Conservation (phyloP, 2,888 invertebrate species). For the Cordilura impudica region DNA sequence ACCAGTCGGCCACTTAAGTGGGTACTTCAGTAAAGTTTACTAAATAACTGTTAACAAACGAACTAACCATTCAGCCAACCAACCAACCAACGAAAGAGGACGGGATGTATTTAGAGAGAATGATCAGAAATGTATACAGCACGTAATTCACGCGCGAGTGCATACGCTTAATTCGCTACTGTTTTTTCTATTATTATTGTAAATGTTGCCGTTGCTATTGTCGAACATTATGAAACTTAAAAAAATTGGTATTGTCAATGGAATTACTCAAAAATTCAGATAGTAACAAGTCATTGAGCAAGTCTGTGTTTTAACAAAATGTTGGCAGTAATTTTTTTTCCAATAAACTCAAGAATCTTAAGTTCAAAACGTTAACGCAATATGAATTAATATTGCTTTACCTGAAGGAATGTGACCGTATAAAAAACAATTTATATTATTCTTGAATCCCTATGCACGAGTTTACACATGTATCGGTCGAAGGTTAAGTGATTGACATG, state of each 20-base stretch:
- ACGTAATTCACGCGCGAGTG: constrained; percentile 61
- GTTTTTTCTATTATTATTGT: not conserved
- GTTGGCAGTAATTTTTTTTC: too few relatives aligned
- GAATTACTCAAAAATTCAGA: not conserved
- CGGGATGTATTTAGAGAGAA: not conserved
- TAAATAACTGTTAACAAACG: constrained; percentile 38
- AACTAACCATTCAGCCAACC: not conserved
- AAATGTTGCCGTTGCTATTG: constrained; percentile 10
- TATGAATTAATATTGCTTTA: not conserved
- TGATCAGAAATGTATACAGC: constrained; percentile 28
- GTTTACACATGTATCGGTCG: not conserved
- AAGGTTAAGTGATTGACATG: constrained; percentile 7
- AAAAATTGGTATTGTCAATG: not conserved
- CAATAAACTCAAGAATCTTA: too few relatives aligned
- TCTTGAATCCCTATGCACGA: not conserved
- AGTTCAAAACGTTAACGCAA: too few relatives aligned
- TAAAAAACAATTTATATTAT: not conserved
- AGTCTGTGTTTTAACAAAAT: too few relatives aligned
- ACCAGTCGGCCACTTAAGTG: constrained; percentile 56
- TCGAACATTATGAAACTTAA: constrained; percentile 9
- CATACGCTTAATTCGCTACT: constrained; percentile 55
- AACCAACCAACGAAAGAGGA: not conserved
- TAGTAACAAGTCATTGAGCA: too few relatives aligned
- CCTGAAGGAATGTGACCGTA: not conserved
- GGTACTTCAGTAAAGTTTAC: constrained; percentile 39